phyloP scores from a whole-genome alignment of 2,113 vertebrate genomes.

The Microtus ochrogaster region DNA sequence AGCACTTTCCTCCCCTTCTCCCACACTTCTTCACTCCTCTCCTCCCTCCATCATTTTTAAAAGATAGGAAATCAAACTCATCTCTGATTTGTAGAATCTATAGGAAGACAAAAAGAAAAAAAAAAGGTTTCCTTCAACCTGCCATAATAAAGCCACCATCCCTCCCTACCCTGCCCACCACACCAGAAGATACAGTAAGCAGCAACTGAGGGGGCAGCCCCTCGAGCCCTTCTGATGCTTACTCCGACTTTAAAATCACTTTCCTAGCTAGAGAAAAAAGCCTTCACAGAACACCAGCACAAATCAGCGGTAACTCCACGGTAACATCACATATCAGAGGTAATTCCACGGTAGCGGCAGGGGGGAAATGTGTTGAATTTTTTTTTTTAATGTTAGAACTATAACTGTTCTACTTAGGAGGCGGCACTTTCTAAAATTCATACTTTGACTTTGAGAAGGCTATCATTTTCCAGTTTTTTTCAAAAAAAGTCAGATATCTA shows the following conservation, averaged over 20 bases:
- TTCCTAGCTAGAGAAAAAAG: background rate
- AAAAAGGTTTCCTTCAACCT: slow-evolving; percentile 16
- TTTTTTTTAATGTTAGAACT: background rate
- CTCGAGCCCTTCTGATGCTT: background rate
- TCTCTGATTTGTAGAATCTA: background rate
- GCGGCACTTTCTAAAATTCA: background rate
- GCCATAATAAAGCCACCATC: background rate
- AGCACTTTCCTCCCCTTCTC: background rate
- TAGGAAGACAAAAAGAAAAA: background rate
- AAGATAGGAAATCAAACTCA: background rate
- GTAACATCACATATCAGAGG: background rate
- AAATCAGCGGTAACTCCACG: background rate
- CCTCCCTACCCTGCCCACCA: background rate
- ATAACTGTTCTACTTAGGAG: background rate
- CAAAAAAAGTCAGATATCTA: background rate
- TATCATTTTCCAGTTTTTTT: background rate
- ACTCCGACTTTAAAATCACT: background rate
- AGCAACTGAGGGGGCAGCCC: background rate
- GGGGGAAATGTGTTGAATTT: background rate
- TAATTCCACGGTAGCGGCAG: background rate
- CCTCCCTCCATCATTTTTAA: slow-evolving; percentile 36
- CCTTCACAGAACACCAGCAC: background rate
- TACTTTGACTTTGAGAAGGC: background rate
- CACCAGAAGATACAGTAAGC: background rate
- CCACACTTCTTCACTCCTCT: background rate